phyloP scores from a whole-genome alignment of 92 coral and sea anemone species.

The Virgularia gustaviana region DNA sequence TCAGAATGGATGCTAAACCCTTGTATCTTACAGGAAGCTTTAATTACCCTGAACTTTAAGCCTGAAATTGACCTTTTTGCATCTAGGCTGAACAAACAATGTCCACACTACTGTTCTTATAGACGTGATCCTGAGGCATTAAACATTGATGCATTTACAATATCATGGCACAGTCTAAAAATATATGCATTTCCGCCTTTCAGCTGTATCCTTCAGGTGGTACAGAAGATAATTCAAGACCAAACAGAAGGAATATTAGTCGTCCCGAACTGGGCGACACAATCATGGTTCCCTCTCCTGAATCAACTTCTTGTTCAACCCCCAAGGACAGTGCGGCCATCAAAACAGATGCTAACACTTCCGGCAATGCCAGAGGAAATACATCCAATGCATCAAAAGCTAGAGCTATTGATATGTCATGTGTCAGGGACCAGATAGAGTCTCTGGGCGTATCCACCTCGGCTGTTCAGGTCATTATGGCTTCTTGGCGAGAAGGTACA shows the following conservation, averaged over 20 bases:
- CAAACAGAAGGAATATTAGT: conserved; percentile 43
- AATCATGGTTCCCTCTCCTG: conserved; percentile 50
- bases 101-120: background rate
- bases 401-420: conserved; percentile 38
- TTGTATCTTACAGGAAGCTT: background rate
- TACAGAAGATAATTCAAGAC: conserved; percentile 51
- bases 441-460: conserved; percentile 17
- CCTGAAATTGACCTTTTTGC: conserved; percentile 50
- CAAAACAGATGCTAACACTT: conserved; percentile 36
- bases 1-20: conserved; percentile 53
- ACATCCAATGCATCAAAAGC: conserved; percentile 51
- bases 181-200: conserved; percentile 64
- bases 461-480: conserved; percentile 16
- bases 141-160: conserved; percentile 51
- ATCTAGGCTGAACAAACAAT: conserved; percentile 40
- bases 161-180: conserved; percentile 44
- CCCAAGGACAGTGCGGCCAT: conserved; percentile 29
- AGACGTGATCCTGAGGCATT: conserved; percentile 53
- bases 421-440: conserved; percentile 39
- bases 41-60: conserved; percentile 1
- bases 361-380: conserved; percentile 32
- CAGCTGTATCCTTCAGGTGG: conserved; percentile 46
- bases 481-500: conserved; percentile 47
- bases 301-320: conserved; percentile 36
- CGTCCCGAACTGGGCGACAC: conserved; percentile 55